Evolutionary conservation across 2,113 vertebrate species (phyloP).

Genomic region (Muntiacus reevesi): DNA sequence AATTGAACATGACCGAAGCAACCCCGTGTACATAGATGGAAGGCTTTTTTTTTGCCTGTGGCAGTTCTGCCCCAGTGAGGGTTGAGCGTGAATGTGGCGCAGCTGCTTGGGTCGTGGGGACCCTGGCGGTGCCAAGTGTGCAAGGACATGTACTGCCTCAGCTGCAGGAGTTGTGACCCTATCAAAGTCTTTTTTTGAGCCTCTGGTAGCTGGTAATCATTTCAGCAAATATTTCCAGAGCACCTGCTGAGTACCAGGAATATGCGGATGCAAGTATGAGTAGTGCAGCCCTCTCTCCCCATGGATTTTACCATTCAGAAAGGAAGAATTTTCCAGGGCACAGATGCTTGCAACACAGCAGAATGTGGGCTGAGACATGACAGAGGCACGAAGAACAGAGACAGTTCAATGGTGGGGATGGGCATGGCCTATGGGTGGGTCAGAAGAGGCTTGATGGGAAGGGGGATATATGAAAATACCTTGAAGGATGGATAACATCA

Average conservation of each 20-base stretch:
- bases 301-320: neutral
- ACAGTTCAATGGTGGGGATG: neutral
- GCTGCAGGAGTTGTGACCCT: neutral
- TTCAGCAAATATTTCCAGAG: neutral
- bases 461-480: neutral
- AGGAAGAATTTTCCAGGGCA: neutral
- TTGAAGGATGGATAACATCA: neutral
- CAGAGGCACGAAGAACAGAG: neutral
- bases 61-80: neutral
- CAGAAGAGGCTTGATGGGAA: neutral
- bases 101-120: neutral
- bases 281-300: neutral
- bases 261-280: too few species aligned
- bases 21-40: accelerated
- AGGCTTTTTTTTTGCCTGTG: neutral
- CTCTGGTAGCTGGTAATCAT: neutral
- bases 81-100: neutral
- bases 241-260: neutral
- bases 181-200: neutral
- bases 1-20: neutral
- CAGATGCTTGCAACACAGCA: neutral
- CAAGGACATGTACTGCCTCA: neutral
- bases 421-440: neutral
- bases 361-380: accelerated
- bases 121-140: accelerated